A percentile compares a stretch with the other conserved stretches of the same genome.
Conservation (phyloP, 2,797 vertebrate genomes). For the Pseudochromis fuscus region DNA sequence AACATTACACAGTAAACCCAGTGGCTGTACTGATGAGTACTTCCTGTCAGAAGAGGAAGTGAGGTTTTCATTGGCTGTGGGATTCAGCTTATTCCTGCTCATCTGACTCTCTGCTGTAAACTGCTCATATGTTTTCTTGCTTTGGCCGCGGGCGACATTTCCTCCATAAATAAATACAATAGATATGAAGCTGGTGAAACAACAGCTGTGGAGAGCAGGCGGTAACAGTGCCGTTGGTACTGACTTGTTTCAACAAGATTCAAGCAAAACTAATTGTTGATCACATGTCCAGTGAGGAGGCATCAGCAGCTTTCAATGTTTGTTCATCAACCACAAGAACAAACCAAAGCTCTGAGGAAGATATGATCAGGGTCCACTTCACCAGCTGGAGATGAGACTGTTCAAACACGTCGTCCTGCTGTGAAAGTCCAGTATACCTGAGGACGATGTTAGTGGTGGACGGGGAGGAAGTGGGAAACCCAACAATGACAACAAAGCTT, state of each 20-base stretch:
- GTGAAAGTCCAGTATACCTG: too few species aligned
- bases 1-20: too few species aligned
- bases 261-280: conserved; percentile 30
- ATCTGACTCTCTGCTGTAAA: conserved; percentile 6
- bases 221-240: conserved; percentile 21
- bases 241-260: conserved; percentile 47
- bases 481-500: too few species aligned
- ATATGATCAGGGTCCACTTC: not conserved
- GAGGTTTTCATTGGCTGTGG: too few species aligned
- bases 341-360: not conserved
- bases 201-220: conserved; percentile 35
- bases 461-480: too few species aligned
- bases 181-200: not conserved
- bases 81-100: not conserved
- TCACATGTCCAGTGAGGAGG: conserved; percentile 8
- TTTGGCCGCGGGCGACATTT: not conserved
- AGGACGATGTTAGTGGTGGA: too few species aligned
- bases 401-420: not conserved
- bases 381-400: not conserved
- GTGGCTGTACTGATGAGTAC: too few species aligned
- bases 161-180: not conserved
- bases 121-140: not conserved
- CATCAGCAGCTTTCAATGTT: not conserved
- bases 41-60: too few species aligned
- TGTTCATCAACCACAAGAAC: not conserved